Evolutionary conservation across 2,888 invertebrate genomes (phyloP).

Genomic region (Dione juno): DNA sequence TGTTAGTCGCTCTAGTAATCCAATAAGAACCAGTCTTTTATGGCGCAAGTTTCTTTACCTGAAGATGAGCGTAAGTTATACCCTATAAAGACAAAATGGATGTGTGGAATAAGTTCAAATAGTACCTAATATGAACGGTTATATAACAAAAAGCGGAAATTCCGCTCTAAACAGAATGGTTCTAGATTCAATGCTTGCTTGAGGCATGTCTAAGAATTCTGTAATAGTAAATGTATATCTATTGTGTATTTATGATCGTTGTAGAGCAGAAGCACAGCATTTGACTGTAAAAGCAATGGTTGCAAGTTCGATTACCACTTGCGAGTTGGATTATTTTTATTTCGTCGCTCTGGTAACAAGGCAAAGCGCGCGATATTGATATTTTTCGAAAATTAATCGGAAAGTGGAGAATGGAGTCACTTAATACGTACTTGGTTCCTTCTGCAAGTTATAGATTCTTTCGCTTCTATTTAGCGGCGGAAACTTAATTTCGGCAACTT

Average conservation of each 20-base stretch:
- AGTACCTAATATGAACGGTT: neutral
- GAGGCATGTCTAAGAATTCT: too few relatives aligned
- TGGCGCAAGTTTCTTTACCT: slow-evolving; percentile 37
- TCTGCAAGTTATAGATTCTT: too few relatives aligned
- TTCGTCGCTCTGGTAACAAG: neutral
- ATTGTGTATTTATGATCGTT: too few relatives aligned
- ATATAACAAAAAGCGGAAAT: neutral
- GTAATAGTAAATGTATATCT: too few relatives aligned
- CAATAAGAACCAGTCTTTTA: slow-evolving; percentile 39
- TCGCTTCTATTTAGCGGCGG: neutral
- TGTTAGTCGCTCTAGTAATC: slow-evolving; percentile 27
- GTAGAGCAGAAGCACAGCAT: neutral
- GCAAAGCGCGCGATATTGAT: neutral
- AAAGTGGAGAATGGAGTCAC: neutral
- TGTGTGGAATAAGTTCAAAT: slow-evolving; percentile 12
- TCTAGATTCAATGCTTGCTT: neutral
- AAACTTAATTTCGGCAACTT: too few relatives aligned
- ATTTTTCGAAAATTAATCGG: neutral
- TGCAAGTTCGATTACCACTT: neutral
- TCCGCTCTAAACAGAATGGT: too few relatives aligned
- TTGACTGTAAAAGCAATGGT: neutral
- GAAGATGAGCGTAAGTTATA: slow-evolving; percentile 37
- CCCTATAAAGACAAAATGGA: slow-evolving; percentile 33
- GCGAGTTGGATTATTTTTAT: neutral
- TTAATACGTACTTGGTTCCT: neutral